Evolutionary conservation across 2,113 vertebrate species (phyloP), one percentile per base, ranked within the genome.

Genomic region (Microcebus lehilahytsara): DNA sequence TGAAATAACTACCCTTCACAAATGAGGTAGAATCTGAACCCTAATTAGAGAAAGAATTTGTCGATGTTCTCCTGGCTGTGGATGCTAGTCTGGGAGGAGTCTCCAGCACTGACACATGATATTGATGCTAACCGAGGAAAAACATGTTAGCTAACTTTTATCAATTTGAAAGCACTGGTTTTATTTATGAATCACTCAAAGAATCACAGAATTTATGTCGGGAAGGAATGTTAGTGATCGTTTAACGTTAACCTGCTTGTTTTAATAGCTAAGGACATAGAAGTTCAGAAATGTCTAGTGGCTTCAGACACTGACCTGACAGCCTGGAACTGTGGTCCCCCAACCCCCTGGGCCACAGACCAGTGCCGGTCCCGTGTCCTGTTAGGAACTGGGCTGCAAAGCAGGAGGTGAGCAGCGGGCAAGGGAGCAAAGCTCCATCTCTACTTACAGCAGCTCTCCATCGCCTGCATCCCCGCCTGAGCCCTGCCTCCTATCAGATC

Each of bases 131-230:
- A 64, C 23, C 71, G 37, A 85, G 20, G 53, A 46, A 72, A 89
- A 42, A n/a, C 25, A 75, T 46, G 84, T 25, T 80, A 53, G 17
- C 85, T 84, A 69, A 93, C 25, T 34, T 84, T n/a, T 27, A 62
- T 51, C 79, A 19, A 46, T 80, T n/a, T 62, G 85, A 92, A 93
- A 27, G 16, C 42, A 69, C 7, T 30, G 10, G n/a, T 51, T 51
- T 93, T 91, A 60, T 74, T 84, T 64, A 90, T 64, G 75, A 75
- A 90, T 53, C 62, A 74, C 32, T 84, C 69, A 79, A 10, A 94
- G 69, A 94, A 85, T 60, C 51, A 66, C 13, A 23, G 34, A 69
- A 56, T 71, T 66, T 64, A 40, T 62, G 53, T 20, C 40, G 72
- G 25, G 75, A 53, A 95, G 46, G 42, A 79, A 78, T 19, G 5